Evolutionary conservation across 2,113 vertebrate genomes (phyloP), one percentile per base, ranked within the genome.

Genomic region (Spea multiplicata): DNA sequence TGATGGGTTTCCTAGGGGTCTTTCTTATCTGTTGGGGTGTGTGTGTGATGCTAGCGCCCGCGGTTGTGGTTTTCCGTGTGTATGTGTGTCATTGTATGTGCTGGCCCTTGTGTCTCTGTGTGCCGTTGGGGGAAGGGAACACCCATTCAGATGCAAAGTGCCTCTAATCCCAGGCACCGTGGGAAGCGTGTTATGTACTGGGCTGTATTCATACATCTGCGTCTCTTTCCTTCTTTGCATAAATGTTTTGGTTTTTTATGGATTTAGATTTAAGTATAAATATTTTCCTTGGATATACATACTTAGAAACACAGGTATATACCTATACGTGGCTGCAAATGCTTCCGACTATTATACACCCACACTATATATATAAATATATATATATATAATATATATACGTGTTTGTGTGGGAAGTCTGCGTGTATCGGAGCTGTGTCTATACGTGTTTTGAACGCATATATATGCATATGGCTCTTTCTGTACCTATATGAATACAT

Each of bases 111-210:
- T 59, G 66, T 61, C 75, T 44, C 44, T 69, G 52, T 68, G 68
- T 65, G 62, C 46, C 69, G 64, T 59, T 30, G 75, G 75, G 75
- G 75, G 66, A 76, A 30, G 75, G 75, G 52, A 16, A n/a, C 53
- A 12, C 66, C 75, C 45, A 69, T 76, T 76, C 44, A 76, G 69
- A 76, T 76, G 75, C 75, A 59, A 76, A 76, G 30, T 76, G 57
- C 75, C 67, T 53, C 49, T 52, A 53, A 55, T 55, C 50, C 59
- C 64, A 59, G 57, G 68, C 9, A 50, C 45, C 52, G 55, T 53
- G 73, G 50, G 6, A 46, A 45, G 66, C 44, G 12, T 76, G 66
- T 57, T 13, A 6, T 6, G 44, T 17, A 61, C 66, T 78, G 67
- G 14, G 17, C 65, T n/a, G 3, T 4, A 30, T 9, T 44, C 44